Percentiles rank a stretch among this genome's conserved stretches.
phyloP scores from a whole-genome alignment of 2,797 vertebrate genomes.

The Centropyge bicolor region DNA sequence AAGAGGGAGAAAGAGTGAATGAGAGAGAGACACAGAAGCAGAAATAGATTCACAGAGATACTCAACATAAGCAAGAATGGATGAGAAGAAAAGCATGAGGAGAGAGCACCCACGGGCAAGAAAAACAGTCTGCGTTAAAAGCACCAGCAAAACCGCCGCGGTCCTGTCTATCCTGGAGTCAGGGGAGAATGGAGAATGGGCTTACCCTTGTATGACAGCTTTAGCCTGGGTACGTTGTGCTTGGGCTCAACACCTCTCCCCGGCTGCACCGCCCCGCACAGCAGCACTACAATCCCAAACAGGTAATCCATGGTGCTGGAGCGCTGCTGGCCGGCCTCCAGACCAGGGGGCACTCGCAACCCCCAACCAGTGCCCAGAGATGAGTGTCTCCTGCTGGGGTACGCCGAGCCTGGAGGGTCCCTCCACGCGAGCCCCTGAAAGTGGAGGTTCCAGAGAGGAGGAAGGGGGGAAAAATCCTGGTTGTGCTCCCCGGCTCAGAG shows the following conservation, averaged over 20 bases:
- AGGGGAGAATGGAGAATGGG: conserved; percentile 51
- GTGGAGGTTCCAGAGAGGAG: conserved; percentile 57
- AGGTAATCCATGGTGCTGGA: conserved; percentile 95
- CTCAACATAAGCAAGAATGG: conserved; percentile 53
- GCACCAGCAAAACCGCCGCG: conserved; percentile 22
- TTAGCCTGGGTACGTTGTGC: conserved; percentile 94
- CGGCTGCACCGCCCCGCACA: conserved; percentile 90
- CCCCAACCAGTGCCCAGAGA: conserved; percentile 77
- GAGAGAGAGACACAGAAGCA: conserved; percentile 56
- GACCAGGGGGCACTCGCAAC: conserved; percentile 80
- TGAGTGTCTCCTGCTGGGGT: conserved; percentile 70
- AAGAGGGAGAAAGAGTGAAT: conserved; percentile 55
- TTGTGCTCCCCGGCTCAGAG: conserved; percentile 56
- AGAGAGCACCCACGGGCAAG: conserved; percentile 56
- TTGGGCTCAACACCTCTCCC: conserved; percentile 87
- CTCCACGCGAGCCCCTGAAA: conserved; percentile 58
- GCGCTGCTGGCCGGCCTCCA: conserved; percentile 84
- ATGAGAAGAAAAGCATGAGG: conserved; percentile 64
- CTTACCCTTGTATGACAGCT: conserved; percentile 97
- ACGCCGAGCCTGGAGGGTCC: conserved; percentile 63
- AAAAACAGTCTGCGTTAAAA: conserved; percentile 49
- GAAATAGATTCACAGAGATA: conserved; percentile 64
- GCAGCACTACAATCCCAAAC: conserved; percentile 91
- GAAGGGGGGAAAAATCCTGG: conserved; percentile 45
- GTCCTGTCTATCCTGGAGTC: conserved; percentile 55